phyloP scores from a whole-genome alignment of 2,113 vertebrate species.

The Cynoglossus semilaevis region DNA sequence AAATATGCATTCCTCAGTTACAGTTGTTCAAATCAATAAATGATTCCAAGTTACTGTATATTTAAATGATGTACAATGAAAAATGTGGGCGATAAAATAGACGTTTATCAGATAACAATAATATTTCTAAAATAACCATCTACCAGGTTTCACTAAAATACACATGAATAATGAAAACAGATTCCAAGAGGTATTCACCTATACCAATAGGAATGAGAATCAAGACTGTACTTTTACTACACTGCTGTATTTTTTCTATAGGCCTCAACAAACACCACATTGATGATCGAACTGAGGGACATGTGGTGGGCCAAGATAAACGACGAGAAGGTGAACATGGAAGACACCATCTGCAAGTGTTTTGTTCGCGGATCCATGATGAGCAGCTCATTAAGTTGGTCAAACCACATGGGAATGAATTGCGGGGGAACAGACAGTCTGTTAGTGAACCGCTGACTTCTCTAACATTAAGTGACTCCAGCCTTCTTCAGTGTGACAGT shows the following conservation, averaged over 20 bases:
- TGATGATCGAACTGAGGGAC: neutral
- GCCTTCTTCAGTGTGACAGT: conserved; percentile 58
- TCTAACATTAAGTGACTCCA: conserved; percentile 56
- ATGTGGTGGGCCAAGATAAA: neutral
- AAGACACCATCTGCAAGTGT: conserved; percentile 8
- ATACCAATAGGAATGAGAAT: too few species aligned
- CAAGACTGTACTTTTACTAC: too few species aligned
- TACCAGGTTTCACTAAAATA: too few species aligned
- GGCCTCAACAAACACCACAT: neutral
- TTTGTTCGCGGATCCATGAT: conserved; percentile 36
- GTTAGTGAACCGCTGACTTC: conserved; percentile 36
- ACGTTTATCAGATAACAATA: too few species aligned
- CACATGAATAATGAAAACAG: too few species aligned
- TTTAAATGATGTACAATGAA: too few species aligned
- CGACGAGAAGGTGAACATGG: neutral
- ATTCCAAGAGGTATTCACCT: too few species aligned
- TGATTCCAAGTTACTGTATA: too few species aligned
- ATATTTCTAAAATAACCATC: too few species aligned
- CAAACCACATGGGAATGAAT: conserved; percentile 38
- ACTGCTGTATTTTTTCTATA: neutral
- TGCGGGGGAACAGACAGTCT: conserved; percentile 32
- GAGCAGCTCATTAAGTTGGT: conserved; percentile 50
- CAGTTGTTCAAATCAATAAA: too few species aligned
- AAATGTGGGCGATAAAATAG: too few species aligned
- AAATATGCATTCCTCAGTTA: too few species aligned